phyloP scores from a whole-genome alignment of 2,888 invertebrate genomes.

The Habroteleia sp. region DNA sequence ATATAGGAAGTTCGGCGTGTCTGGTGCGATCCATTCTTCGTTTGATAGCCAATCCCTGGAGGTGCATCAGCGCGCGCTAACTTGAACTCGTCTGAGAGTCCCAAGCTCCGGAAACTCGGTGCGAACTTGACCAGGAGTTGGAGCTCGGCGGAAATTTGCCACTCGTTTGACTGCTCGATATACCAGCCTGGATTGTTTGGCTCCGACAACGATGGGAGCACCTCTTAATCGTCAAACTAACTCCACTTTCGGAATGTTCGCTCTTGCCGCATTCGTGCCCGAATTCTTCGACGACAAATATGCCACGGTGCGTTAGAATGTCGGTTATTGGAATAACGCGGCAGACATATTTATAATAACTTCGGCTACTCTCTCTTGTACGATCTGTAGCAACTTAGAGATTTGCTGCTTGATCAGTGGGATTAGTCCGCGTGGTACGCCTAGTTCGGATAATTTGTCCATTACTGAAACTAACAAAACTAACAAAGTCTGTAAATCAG shows the following conservation, averaged over 20 bases:
- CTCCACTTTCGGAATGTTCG: constrained; percentile 29
- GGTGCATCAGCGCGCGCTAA: constrained; percentile 52
- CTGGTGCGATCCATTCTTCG: constrained; percentile 63
- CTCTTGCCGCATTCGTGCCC: constrained; percentile 25
- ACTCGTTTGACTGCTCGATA: constrained; percentile 60
- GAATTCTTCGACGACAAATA: constrained; percentile 45
- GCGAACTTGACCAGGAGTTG: constrained; percentile 61
- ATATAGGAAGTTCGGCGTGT: constrained; percentile 57
- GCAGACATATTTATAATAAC: constrained; percentile 30
- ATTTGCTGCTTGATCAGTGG: too few relatives aligned
- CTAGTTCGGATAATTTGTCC: too few relatives aligned
- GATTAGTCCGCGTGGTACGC: too few relatives aligned
- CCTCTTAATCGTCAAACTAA: constrained; percentile 44
- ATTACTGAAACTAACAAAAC: too few relatives aligned
- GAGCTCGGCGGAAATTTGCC: constrained; percentile 63
- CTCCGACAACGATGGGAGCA: background rate
- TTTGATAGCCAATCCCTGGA: constrained; percentile 66
- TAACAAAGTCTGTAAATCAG: too few relatives aligned
- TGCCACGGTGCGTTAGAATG: constrained; percentile 44
- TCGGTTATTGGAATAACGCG: constrained; percentile 42
- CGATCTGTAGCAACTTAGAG: background rate
- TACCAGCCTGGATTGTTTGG: constrained; percentile 5
- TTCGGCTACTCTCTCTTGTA: background rate
- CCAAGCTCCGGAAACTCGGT: constrained; percentile 49
- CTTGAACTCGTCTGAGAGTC: constrained; percentile 34